Base-by-base conservation (phyloP, 2,888 invertebrate species). In the Acleris sparsana region DNA sequence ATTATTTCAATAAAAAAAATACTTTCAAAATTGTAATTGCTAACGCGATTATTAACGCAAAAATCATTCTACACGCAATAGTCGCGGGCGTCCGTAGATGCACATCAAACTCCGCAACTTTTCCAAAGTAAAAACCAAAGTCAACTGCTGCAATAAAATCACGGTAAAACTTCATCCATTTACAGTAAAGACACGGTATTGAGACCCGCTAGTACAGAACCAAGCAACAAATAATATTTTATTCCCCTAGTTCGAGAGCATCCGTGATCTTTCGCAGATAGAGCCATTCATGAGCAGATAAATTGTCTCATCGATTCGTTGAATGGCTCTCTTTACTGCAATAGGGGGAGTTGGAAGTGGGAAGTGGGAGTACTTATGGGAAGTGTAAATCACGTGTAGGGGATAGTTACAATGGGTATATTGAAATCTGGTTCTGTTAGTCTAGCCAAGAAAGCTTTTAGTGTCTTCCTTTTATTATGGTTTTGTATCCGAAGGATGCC, bases 201-300 rank as follows among this genome's bases (percentile, higher is more conserved):
- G 39, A 16, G 17, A 43, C n/a, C 16, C 7, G 20, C 51, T 25
- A 48, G 16, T 48, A 44, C 49, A 53, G 17, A 53, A 55, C 29
- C 56, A 65, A 61, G 22, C 44, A 61, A 56, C 51, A 49, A 43
- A 52, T 18, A 18, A 55, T 58, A 53, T 53, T 61, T 55, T 65
- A 49, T 29, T 39, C 49, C 55, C 9, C 18, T 20, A 20, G 17
- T 20, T 4, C 2, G 13, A 20, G 3, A 46, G 25, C 25, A 44
- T 51, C 52, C 66, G 66, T 66, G 66, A 66, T 62, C 33, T 62
- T 62, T 56, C 20, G 44, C n/a, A 52, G 33, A 66, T 66, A 62
- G 56, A 62, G 57, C 61, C 48, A 66, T 62, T 66, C 52, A 62
- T 43, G 61, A 17, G 18, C 39, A 57, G 57, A 62, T 57, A 62